Evolutionary conservation across 2,888 invertebrate species (phyloP).

Genomic region (Podotricha telesiphe): DNA sequence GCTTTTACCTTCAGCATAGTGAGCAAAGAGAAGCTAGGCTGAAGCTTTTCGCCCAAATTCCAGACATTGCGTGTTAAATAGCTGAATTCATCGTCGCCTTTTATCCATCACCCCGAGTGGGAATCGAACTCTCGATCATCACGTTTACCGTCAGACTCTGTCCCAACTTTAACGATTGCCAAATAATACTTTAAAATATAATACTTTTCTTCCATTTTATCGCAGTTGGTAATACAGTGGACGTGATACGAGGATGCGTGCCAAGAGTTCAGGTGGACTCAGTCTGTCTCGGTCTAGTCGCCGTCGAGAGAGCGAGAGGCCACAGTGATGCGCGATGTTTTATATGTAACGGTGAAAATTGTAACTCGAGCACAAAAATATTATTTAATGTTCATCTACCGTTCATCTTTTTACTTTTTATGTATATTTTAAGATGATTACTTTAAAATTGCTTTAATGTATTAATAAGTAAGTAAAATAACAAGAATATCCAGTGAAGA

Average conservation of each 20-base stretch:
- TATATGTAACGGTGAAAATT: slow-evolving; percentile 69
- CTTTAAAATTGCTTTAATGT: background rate
- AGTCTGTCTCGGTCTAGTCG: slow-evolving; percentile 68
- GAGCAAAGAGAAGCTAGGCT: too few species aligned
- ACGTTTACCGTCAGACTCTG: too few species aligned
- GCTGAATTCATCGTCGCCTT: too few species aligned
- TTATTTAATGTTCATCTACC: slow-evolving; percentile 46
- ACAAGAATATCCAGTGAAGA: slow-evolving; percentile 2
- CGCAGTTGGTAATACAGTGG: slow-evolving; percentile 77
- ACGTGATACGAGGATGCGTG: slow-evolving; percentile 71
- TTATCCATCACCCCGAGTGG: too few species aligned
- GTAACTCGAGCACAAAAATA: slow-evolving; percentile 60
- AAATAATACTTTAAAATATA: too few species aligned
- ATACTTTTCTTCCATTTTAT: slow-evolving; percentile 42
- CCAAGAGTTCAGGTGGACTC: slow-evolving; percentile 71
- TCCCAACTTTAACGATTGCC: too few species aligned
- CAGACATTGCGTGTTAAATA: too few species aligned
- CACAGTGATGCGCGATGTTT: slow-evolving; percentile 77
- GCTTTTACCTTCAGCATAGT: too few species aligned
- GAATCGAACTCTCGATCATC: too few species aligned
- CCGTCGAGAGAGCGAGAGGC: slow-evolving; percentile 72
- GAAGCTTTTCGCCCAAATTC: too few species aligned
- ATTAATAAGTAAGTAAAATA: background rate
- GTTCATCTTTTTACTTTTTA: slow-evolving; percentile 52
- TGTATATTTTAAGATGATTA: slow-evolving; percentile 56